Evolutionary conservation across 1,140 invertebrate genomes (phyloP).

Genomic region (Proctacanthus coquilletti): DNA sequence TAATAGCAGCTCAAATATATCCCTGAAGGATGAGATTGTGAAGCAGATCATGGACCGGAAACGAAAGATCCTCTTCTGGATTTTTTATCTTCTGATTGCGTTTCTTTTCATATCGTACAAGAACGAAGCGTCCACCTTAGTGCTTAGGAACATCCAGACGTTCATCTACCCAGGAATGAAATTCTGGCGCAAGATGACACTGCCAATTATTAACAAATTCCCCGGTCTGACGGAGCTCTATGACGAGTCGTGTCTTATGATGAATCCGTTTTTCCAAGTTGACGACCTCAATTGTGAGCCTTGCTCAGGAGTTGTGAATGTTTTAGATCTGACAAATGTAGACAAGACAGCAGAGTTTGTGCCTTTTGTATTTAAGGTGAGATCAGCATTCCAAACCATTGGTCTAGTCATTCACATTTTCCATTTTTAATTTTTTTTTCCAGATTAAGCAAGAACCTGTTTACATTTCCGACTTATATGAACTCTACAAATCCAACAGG

Average conservation of each 20-base stretch:
- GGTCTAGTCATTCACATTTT: background rate
- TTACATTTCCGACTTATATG: constrained; percentile 26
- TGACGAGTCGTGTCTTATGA: constrained; percentile 54
- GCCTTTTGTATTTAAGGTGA: constrained; percentile 20
- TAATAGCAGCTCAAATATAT: constrained; percentile 8
- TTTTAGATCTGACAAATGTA: constrained; percentile 20
- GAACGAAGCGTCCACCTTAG: constrained; percentile 19
- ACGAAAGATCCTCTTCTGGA: constrained; percentile 23
- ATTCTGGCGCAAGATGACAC: constrained; percentile 31
- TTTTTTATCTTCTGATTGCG: constrained; percentile 19
- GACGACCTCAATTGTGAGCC: constrained; percentile 52
- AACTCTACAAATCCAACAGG: constrained; percentile 32
- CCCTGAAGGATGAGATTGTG: constrained; percentile 19
- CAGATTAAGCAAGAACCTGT: constrained; percentile 28
- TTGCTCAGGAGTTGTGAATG: constrained; percentile 42
- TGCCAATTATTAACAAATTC: constrained; percentile 34
- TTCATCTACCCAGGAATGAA: constrained; percentile 37
- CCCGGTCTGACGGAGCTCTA: constrained; percentile 40
- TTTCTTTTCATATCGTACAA: constrained; percentile 15
- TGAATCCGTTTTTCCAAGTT: constrained; percentile 53
- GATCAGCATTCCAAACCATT: too few species aligned
- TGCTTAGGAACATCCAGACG: constrained; percentile 31
- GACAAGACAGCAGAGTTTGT: constrained; percentile 11
- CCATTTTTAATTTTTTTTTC: constrained; percentile 8
- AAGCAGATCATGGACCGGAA: constrained; percentile 23